Evolutionary conservation across 2,797 vertebrate genomes (phyloP).

Genomic region (Poliocrania exsul): DNA sequence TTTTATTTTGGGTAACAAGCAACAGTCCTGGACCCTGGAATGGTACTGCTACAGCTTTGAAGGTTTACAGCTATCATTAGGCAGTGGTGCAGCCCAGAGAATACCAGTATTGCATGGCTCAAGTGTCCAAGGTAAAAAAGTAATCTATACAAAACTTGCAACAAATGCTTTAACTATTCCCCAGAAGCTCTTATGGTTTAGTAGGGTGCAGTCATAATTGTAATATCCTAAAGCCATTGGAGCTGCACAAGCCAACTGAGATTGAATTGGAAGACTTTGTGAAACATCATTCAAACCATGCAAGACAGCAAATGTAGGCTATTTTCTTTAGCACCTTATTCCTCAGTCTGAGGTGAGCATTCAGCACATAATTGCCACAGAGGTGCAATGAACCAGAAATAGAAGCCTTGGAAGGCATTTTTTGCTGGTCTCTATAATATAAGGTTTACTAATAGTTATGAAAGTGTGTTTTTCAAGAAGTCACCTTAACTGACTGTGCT

Average conservation of each 20-base stretch:
- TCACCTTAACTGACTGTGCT: background rate
- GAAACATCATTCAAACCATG: background rate
- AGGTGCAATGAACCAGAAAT: background rate
- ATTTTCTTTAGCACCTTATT: background rate
- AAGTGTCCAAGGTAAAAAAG: background rate
- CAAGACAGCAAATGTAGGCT: background rate
- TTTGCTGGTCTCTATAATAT: background rate
- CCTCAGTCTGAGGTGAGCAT: background rate
- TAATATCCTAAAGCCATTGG: background rate
- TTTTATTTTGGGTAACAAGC: background rate
- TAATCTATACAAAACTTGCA: background rate
- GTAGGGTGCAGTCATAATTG: background rate
- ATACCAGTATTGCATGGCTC: background rate
- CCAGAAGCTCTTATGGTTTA: background rate
- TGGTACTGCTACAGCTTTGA: background rate
- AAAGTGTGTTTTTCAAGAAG: background rate
- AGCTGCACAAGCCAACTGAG: background rate
- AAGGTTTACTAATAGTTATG: background rate
- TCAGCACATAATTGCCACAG: background rate
- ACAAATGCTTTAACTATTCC: background rate
- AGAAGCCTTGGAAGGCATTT: background rate
- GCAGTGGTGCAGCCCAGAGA: background rate
- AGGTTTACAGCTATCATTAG: background rate
- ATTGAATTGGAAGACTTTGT: background rate
- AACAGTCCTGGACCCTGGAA: background rate